Base-by-base conservation (phyloP, 2,888 invertebrate genomes). In the Epistrophe grossulariae region DNA sequence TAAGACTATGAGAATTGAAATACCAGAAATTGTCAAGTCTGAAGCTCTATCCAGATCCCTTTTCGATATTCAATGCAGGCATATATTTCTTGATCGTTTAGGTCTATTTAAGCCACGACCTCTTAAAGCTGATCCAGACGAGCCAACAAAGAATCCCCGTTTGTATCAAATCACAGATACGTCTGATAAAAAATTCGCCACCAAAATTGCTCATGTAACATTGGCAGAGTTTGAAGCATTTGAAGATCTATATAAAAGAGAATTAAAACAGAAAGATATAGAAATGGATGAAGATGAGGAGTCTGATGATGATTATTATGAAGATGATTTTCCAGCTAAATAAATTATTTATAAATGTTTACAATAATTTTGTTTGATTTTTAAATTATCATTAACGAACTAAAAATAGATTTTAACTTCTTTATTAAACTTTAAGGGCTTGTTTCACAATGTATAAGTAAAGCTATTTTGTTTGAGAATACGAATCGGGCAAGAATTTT, bases 161-260 rank as follows among this genome's bases (percentile, higher is more conserved):
- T 88, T 93, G 15, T 91, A 91, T 88, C 91, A 92, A 84, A 93
- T 93, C 10, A 91, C 92, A 15, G 92, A 93, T 77, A 91, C 92
- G 1, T 91, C 91, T 0, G 93, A 93, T 38, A 92, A 92, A 71
- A 89, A 90, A 9, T 93, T 93, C 88, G 92, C 92, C 0, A 91
- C 91, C 0, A 93, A 93, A 88, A 89, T 93, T n/a, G 92, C 92
- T 15, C 90, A 90, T 62, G 91, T 93, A 1, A 90, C 91, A 10
- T 50, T 92, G 72, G 89, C 89, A 1, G 93, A 93, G 74, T 93
- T 88, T 84, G 93, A 93, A 73, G 90, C 91, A 15, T 93, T 93
- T 82, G 90, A 91, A 70, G 92, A 92, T 17, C 84, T 93, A 0
- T 92, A 89, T 48, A 84, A 89, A 8, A 89, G 90, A 0, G 93